phyloP scores from a whole-genome alignment of 2,113 vertebrate species.

The Eulacestoma nigropectus region DNA sequence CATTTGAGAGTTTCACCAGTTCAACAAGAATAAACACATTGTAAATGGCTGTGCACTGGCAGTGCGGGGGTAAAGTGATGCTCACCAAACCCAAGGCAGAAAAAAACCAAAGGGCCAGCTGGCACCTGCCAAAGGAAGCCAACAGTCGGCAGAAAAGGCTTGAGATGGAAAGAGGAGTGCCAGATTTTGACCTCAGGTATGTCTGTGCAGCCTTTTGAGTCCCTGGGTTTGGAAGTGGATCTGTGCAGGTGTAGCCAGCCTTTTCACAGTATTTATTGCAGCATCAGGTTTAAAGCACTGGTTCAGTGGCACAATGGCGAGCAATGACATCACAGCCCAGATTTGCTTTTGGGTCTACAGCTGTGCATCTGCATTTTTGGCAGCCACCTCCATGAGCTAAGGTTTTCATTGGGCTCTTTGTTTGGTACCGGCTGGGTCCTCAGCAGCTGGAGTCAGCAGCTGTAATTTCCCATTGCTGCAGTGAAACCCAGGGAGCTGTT shows the following conservation, averaged over 20 bases:
- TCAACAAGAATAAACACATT: not conserved
- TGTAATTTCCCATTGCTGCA: not conserved
- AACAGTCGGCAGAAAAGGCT: not conserved
- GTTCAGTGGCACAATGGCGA: not conserved
- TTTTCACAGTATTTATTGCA: not conserved
- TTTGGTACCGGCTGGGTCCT: not conserved
- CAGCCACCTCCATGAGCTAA: not conserved
- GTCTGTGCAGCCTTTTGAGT: not conserved
- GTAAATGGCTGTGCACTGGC: not conserved
- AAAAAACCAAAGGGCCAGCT: not conserved
- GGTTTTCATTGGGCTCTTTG: conserved; percentile 9
- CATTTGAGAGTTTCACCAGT: not conserved
- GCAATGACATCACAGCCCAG: not conserved
- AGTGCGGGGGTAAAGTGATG: not conserved
- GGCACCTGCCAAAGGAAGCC: not conserved
- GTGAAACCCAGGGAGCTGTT: not conserved
- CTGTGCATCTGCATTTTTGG: conserved; percentile 17
- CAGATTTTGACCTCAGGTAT: not conserved
- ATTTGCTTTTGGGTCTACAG: conserved; percentile 1
- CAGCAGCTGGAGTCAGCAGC: conserved; percentile 20
- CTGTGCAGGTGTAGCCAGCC: not conserved
- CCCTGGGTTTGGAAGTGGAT: not conserved
- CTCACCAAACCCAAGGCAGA: not conserved
- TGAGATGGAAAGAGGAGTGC: rapidly evolving
- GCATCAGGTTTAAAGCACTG: not conserved